Evolutionary conservation across 2,113 vertebrate species (phyloP), one percentile per base, ranked within the genome.

Genomic region (Balaeniceps rex): DNA sequence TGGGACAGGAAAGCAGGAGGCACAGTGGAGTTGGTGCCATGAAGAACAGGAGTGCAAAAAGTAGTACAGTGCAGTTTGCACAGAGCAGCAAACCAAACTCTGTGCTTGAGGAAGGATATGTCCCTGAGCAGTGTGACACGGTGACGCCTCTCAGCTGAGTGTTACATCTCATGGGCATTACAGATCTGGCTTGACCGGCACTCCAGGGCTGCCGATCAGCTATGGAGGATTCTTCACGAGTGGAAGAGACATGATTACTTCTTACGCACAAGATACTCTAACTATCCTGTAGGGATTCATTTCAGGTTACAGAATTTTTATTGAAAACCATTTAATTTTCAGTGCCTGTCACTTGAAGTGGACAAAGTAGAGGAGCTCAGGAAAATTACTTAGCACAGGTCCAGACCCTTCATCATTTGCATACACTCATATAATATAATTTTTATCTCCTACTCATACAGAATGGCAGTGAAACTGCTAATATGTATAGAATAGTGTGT

Each of bases 311-410:
- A 97, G 94, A 96, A 79, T 90, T 98, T 97, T 98, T 98, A 98
- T 95, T 97, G 96, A 96, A 98, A 98, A 97, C 86, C 71, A 95
- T 98, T 98, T 98, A 97, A 97, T 97, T 97, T 98, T 97, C 96
- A 96, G 94, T 97, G 87, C 82, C 93, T 97, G 91, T 96, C 97
- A 98, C 92, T 96, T 83, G 71, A 97, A 86, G 83, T 98, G 96
- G 96, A 97, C 96, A 97, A 97, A 71, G 72, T 88, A 82, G 64
- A 97, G 84, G 70, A 96, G 47, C 81, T 77, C 74, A 58, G 42
- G 91, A 96, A 97, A 98, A 98, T 97, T 97, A 97, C 94, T 75
- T 91, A 97, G 93, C 94, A 94, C 29, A 47, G 72, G 82, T 88
- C 72, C 82, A 95, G 94, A 94, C 64, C 55, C 81, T 92, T 84